Evolutionary conservation across 2,797 vertebrate genomes (phyloP), one percentile per base, ranked within the genome.

Genomic region (Acipenser transmontanus): DNA sequence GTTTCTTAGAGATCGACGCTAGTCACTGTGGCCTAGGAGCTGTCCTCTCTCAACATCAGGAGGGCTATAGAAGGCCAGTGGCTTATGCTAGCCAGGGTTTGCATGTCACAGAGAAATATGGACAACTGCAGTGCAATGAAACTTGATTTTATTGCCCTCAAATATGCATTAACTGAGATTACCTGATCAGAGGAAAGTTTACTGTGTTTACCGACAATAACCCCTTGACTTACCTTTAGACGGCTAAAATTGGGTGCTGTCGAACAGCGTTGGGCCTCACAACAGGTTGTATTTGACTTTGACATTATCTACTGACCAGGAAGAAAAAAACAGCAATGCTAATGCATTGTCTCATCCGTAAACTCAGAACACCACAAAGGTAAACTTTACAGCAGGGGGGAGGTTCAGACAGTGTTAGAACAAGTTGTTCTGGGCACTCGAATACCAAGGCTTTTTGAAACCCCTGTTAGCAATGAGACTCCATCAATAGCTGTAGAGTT

Each of bases 11-110:
- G 20, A 34, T 2, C 20, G 20, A 34, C 4, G 20, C 20, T 34
- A 34, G 4, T 34, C 20, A 34, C 4, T 34, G 20, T 34, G 20
- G 20, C 20, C 20, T 62, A 10, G 49, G 66, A 2, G 66, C 59
- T 61, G 66, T 67, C n/a, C 57, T 67, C n/a, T 60, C 59, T 6
- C 66, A 67, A 20, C 3, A 67, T 1, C 57, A 61, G 10, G 57
- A 61, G 1, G 66, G 47, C 6, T 1, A 2, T 4, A 7, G 48
- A 47, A 60, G 66, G 7, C 11, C 57, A 17, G 10, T 61, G 6
- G 66, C 57, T 4, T 61, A 61, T 61, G 59, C 59, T 7, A 61
- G 59, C 20, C 6, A 2, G 10, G n/a, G 59, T 7, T 11, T 61
- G n/a, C 59, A 2, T 14, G 50, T 65, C 17, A 17, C 17, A 17